Base-by-base conservation (phyloP, 2,797 vertebrate genomes). In the Echiichthys vipera region DNA sequence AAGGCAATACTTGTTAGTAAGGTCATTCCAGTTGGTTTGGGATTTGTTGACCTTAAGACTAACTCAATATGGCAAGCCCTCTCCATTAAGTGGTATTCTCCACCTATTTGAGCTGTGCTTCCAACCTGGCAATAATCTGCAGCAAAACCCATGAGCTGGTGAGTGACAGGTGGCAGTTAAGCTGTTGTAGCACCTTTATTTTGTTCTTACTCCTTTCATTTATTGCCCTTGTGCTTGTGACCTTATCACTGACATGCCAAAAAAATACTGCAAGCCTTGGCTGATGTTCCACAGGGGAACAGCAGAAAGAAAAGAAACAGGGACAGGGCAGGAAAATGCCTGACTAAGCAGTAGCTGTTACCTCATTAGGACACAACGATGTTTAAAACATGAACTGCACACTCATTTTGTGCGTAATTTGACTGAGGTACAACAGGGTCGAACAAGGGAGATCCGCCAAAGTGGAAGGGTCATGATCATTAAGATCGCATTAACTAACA, bases 331-430 rank as follows among this genome's bases (percentile, higher is more conserved):
- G 71, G 36, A 74, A 69, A 93, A 85, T 68, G 88, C 87, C 89
- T 89, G 85, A 89, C 91, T 90, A 92, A 93, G 92, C 90, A 88
- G 77, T 78, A 67, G 68, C 84, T 84, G 88, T 93, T 93, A 87
- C 84, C 91, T 93, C 90, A 93, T 94, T 93, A 94, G 82, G 32
- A 56, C 45, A 84, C 57, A 77, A 54, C 40, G 15, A 94, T 93
- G 93, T 94, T 92, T 94, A 91, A 93, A 93, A 94, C 93, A 94
- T 94, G 92, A 94, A 91, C 84, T 57, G 72, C 84, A 75, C 81
- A 57, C 77, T 91, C 75, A 79, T 89, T 92, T 91, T 87, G 85
- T 77, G 81, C 14, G 50, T 86, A 81, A 92, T 89, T 82, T 93
- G 86, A 93, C 82, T 74, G 81, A 89, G 87, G 78, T 73, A 66